Conservation (phyloP, 2,797 vertebrate genomes). For the Pseudotriccus pelzelni region DNA sequence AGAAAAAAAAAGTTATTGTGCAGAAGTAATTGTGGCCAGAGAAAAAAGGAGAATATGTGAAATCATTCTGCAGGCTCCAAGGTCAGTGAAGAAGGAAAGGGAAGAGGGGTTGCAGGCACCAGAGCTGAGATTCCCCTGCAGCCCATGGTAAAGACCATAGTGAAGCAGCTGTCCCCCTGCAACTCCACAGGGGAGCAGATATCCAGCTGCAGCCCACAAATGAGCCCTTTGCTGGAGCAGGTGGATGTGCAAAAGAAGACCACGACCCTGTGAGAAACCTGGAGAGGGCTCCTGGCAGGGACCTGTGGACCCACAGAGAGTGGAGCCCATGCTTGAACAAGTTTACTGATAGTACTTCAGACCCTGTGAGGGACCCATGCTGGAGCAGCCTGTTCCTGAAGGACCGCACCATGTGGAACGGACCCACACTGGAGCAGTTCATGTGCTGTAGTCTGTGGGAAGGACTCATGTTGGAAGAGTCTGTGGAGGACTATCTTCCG, state of each 20-base stretch:
- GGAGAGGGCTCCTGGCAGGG: neutral
- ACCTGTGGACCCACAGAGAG: neutral
- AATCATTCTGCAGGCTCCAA: neutral
- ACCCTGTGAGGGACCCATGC: rapidly evolving
- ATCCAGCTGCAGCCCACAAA: neutral
- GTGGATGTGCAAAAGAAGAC: neutral
- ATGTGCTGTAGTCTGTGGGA: neutral
- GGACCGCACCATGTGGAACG: too few relatives aligned
- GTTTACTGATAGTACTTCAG: neutral
- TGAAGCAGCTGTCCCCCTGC: neutral
- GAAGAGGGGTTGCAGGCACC: neutral
- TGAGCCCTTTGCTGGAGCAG: neutral
- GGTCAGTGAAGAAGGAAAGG: neutral
- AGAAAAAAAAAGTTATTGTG: rapidly evolving
- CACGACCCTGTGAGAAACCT: neutral
- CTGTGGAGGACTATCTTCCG: neutral
- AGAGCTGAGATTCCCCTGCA: neutral
- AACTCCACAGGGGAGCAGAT: rapidly evolving
- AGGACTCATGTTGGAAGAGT: neutral
- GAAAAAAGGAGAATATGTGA: neutral
- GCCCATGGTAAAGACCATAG: neutral
- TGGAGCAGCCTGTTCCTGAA: neutral
- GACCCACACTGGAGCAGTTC: rapidly evolving
- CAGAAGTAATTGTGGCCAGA: neutral
- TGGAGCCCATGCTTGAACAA: rapidly evolving